Evolutionary conservation across 2,797 vertebrate species (phyloP).

Genomic region (Poecile montanus): DNA sequence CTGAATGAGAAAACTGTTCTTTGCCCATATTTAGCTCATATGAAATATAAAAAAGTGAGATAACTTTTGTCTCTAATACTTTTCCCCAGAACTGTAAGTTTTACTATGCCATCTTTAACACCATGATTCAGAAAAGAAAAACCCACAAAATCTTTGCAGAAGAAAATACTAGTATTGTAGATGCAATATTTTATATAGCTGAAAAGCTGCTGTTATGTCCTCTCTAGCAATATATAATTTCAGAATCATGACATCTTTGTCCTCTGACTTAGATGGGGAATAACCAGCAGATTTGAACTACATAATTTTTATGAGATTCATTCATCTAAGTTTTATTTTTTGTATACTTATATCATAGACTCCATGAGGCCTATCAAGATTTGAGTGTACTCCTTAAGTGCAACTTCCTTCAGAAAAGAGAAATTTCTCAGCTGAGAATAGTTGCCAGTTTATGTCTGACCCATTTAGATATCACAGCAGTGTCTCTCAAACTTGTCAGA

Average conservation of each 20-base stretch:
- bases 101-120: background rate
- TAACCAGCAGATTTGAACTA: background rate
- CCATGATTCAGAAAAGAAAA: background rate
- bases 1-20: background rate
- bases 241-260: background rate
- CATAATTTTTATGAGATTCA: background rate
- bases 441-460: background rate
- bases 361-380: background rate
- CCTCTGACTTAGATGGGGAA: background rate
- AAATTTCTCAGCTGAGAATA: background rate
- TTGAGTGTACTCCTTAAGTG: background rate
- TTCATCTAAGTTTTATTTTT: background rate
- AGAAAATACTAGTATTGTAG: background rate
- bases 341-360: background rate
- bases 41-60: background rate
- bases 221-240: background rate
- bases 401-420: background rate
- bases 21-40: background rate
- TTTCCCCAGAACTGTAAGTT: background rate
- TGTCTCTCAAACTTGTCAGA: background rate
- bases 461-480: background rate
- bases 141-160: background rate
- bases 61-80: background rate
- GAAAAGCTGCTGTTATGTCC: background rate
- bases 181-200: background rate